Evolutionary conservation across 2,113 vertebrate species (phyloP), one percentile per base, ranked within the genome.

Genomic region (Saccopteryx bilineata): DNA sequence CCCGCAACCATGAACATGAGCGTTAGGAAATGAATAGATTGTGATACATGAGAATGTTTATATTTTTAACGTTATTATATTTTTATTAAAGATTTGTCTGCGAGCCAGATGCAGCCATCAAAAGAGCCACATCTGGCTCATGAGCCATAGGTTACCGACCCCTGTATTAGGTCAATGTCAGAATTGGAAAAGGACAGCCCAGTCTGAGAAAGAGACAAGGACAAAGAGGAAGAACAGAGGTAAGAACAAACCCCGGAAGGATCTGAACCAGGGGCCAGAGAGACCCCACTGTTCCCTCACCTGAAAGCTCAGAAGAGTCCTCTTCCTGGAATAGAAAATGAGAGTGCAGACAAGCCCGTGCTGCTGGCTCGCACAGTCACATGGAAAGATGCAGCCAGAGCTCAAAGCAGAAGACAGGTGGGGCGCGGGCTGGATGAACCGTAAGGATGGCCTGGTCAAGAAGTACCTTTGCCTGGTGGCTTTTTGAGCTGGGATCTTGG

Each of bases 311-410:
- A 1, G 69, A 39, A 2, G 2, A 23, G 46, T 54, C 46, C 21
- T 48, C 26, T 78, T 58, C 26, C 72, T 31, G 9, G 26, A n/a
- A 85, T 1, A 39, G 39, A 56, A 71, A 74, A 48, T 0, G 26
- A 63, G 52, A 48, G 8, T 0, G 4, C 12, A 46, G 46, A 7
- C 1, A 15, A 58, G n/a, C 19, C 52, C 9, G 31, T 0, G 2
- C 13, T 26, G 26, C 31, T 24, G 24, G 56, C 13, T 28, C 9
- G 1, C 18, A 60, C 0, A 7, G 46, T 50, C 9, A 10, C 8
- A 1, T 19, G 8, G 13, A 46, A 46, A 65, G 72, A 52, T 13
- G 2, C 12, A 54, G 9, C n/a, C 48, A 58, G 48, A 15, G 48
- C 21, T 28, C 58, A 58, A 56, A 84, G 56, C 24, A 2, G 24